Evolutionary conservation across 1,140 invertebrate genomes (phyloP), one percentile per base, ranked within the genome.

Genomic region (Drosophila pandora): DNA sequence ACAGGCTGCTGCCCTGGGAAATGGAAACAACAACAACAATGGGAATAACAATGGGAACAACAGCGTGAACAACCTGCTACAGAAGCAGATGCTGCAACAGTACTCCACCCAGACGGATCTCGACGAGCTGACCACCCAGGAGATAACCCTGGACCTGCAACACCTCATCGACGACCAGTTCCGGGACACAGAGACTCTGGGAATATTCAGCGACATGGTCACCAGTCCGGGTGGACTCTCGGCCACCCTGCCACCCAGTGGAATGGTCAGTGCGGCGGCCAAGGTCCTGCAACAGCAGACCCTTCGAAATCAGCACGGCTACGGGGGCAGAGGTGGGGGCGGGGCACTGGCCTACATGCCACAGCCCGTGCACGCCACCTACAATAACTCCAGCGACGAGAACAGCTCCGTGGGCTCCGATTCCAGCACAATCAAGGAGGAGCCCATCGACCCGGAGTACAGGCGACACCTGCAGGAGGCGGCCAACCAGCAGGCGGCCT

Each of bases 101-200:
- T 96, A 95, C 91, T 93, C 94, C 12, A 93, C 94, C 6, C 94
- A 95, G 22, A 94, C 95, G 32, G 96, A 98, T 79, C 93, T 97
- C 50, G 95, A 96, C 74, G 97, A 98, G 85, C 93, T 98, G 63
- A 97, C 96, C 90, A 96, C 95, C 13, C 96, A 96, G 47, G 97
- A 98, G 92, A 97, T 98, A 84, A 96, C 96, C 32, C 92, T 98
- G 64, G 97, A 98, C 83, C 93, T 98, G 60, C 96, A 97, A 82
- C 95, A 96, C 90, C 93, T 98, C 76, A 97, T 97, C 79, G 97
- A 97, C 92, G 97, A 97, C 87, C 96, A 97, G 92, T 97, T 97
- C 91, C 94, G 95, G 79, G 96, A 97, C 76, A 93, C 94, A 69
- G 93, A 94, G 74, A 92, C 93, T 1, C 92, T 94, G 90, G 95